phyloP scores from a whole-genome alignment of 2,888 invertebrate species.

The Sarcophaga subvicina region DNA sequence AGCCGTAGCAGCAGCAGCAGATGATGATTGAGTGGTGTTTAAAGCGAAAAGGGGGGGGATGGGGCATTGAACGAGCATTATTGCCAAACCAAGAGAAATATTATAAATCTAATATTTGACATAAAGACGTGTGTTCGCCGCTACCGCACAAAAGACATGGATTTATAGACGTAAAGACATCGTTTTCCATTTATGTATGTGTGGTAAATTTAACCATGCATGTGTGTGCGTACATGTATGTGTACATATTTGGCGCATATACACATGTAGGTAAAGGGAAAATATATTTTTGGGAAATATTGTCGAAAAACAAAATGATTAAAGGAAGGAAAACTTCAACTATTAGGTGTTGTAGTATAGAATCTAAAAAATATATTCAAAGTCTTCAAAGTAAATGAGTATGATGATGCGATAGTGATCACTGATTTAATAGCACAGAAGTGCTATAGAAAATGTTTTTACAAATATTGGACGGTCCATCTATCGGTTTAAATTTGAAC shows the following conservation, averaged over 20 bases:
- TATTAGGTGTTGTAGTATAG: too few species aligned
- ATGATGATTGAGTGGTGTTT: constrained; percentile 9
- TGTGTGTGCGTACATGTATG: background rate
- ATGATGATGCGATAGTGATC: too few species aligned
- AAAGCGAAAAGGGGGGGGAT: background rate
- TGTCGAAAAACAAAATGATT: background rate
- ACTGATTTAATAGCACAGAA: too few species aligned
- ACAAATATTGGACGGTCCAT: too few species aligned
- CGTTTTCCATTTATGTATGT: constrained; percentile 63
- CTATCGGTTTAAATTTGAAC: too few species aligned
- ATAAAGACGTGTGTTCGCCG: constrained; percentile 75
- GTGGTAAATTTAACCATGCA: constrained; percentile 33
- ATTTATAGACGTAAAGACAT: constrained; percentile 78
- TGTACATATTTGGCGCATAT: background rate
- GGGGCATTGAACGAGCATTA: background rate
- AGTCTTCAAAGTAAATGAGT: too few species aligned
- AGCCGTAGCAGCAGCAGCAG: constrained; percentile 17
- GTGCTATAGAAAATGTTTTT: too few species aligned
- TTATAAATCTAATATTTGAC: constrained; percentile 79
- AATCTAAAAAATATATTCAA: too few species aligned
- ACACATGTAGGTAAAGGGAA: background rate
- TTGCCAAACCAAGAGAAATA: constrained; percentile 71
- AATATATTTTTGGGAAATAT: background rate
- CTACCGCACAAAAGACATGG: constrained; percentile 73
- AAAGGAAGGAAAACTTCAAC: background rate